A percentile compares a stretch with the other conserved stretches of the same genome.
phyloP scores from a whole-genome alignment of 2,113 vertebrate species.

The Acanthochromis polyacanthus region DNA sequence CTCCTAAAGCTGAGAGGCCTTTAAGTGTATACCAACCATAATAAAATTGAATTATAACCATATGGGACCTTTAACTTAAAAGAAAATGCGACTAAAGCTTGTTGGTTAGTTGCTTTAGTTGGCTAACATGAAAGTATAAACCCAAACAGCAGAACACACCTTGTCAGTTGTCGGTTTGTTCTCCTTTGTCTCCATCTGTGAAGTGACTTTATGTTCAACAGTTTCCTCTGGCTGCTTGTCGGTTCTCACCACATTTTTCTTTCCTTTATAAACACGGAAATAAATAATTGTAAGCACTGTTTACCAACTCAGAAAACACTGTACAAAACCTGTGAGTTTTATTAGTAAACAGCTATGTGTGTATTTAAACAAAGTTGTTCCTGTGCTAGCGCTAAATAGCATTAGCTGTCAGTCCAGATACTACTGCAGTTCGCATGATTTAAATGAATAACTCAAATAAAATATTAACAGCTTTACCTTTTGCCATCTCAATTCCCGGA shows the following conservation, averaged over 20 bases:
- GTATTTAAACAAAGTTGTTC: not conserved
- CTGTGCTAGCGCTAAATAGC: not conserved
- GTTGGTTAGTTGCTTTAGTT: too few relatives aligned
- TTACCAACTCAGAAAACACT: not conserved
- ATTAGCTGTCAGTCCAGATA: not conserved
- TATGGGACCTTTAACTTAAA: not conserved
- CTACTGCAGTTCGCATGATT: not conserved
- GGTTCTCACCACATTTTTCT: conserved; percentile 70
- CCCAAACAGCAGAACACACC: conserved; percentile 28
- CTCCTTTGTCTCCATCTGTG: conserved; percentile 79
- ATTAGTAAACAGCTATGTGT: conserved; percentile 11
- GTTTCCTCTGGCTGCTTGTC: conserved; percentile 72
- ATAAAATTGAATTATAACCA: too few relatives aligned
- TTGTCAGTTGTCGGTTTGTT: conserved; percentile 75
- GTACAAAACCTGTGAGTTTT: not conserved
- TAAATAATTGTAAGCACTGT: not conserved
- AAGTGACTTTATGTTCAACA: conserved; percentile 33
- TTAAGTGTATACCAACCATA: too few relatives aligned
- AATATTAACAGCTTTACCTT: conserved; percentile 69
- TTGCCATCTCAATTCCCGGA: conserved; percentile 77
- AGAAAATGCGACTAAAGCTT: not conserved
- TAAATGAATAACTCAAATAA: not conserved
- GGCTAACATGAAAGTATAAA: not conserved
- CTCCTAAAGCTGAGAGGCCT: too few relatives aligned
- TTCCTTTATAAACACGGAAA: conserved; percentile 64